These are phyloP conservation scores for Diorhabda elongata DNA, from an alignment of 1,140 invertebrate genomes.

Conservation along the genomic window DNA sequence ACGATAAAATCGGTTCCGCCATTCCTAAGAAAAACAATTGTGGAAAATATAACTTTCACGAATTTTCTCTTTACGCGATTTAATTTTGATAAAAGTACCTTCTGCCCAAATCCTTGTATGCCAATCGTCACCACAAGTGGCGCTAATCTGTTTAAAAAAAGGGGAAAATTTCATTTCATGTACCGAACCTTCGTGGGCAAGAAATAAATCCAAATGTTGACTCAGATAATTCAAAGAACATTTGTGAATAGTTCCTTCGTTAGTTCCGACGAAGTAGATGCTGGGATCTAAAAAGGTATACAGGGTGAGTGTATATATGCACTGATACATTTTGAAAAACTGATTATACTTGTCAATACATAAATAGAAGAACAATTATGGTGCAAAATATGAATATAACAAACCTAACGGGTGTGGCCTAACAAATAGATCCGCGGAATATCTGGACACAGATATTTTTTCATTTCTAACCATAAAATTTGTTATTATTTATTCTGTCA, in stretches of 20 bases:
- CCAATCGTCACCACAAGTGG: slow-evolving; percentile 83
- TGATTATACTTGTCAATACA: slow-evolving; percentile 46
- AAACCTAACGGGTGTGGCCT: slow-evolving; percentile 58
- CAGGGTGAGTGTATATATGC: too few relatives aligned
- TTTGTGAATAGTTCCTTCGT: slow-evolving; percentile 76
- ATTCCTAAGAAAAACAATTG: slow-evolving; percentile 44
- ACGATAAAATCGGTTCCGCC: slow-evolving; percentile 59
- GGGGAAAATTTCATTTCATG: slow-evolving; percentile 74
- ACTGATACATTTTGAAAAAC: too few relatives aligned
- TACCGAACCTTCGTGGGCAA: slow-evolving; percentile 76
- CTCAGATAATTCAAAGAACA: slow-evolving; percentile 48
- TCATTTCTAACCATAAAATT: too few relatives aligned
- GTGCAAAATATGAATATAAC: background rate
- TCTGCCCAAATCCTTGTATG: slow-evolving; percentile 59
- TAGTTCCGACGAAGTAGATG: slow-evolving; percentile 75
- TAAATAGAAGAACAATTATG: slow-evolving; percentile 13
- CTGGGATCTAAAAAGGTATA: slow-evolving; percentile 46
- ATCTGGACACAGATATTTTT: slow-evolving; percentile 53
- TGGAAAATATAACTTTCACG: slow-evolving; percentile 31
- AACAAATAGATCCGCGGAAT: slow-evolving; percentile 59
- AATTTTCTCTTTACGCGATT: background rate
- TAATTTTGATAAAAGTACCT: slow-evolving; percentile 43
- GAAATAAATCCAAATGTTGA: slow-evolving; percentile 65
- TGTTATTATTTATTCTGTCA: too few relatives aligned
- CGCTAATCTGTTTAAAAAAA: slow-evolving; percentile 68